Evolutionary conservation across 2,113 vertebrate species (phyloP).

Genomic region (Channa argus): DNA sequence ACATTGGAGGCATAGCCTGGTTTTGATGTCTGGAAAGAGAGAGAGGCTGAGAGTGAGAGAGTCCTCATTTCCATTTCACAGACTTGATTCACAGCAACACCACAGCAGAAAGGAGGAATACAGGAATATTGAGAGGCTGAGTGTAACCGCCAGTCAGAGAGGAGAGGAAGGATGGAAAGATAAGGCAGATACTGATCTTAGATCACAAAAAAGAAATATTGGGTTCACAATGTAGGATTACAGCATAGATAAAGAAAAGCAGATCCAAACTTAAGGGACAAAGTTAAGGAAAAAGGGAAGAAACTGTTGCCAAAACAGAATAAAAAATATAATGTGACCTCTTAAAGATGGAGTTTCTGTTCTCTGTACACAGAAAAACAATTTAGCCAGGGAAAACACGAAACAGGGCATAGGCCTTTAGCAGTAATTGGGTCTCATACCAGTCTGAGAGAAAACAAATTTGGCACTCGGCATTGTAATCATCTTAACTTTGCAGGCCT

Average conservation of each 20-base stretch:
- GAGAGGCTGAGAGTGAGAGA: slow-evolving; percentile 63
- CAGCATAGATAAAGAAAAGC: slow-evolving; percentile 34
- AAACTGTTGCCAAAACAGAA: slow-evolving; percentile 16
- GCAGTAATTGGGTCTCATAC: slow-evolving; percentile 48
- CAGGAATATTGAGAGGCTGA: slow-evolving; percentile 51
- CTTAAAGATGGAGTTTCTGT: neutral
- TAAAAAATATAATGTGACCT: slow-evolving; percentile 13
- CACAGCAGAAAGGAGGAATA: slow-evolving; percentile 60
- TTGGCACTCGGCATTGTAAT: slow-evolving; percentile 71
- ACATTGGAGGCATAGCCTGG: slow-evolving; percentile 86
- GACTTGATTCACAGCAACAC: slow-evolving; percentile 66
- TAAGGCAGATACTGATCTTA: slow-evolving; percentile 28
- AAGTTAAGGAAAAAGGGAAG: neutral
- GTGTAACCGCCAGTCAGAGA: slow-evolving; percentile 68
- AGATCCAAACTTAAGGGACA: slow-evolving; percentile 19
- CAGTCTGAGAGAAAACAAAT: slow-evolving; percentile 53
- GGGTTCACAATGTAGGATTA: slow-evolving; percentile 53
- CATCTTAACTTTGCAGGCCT: slow-evolving; percentile 64
- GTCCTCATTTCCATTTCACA: slow-evolving; percentile 82
- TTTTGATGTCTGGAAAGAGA: slow-evolving; percentile 86
- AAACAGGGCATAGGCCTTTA: slow-evolving; percentile 24
- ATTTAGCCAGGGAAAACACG: slow-evolving; percentile 25
- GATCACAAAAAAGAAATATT: slow-evolving; percentile 44
- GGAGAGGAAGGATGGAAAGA: slow-evolving; percentile 53
- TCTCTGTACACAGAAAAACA: slow-evolving; percentile 16